Conservation (phyloP, 1,140 invertebrate species). For the Lanistes nyassanus region DNA sequence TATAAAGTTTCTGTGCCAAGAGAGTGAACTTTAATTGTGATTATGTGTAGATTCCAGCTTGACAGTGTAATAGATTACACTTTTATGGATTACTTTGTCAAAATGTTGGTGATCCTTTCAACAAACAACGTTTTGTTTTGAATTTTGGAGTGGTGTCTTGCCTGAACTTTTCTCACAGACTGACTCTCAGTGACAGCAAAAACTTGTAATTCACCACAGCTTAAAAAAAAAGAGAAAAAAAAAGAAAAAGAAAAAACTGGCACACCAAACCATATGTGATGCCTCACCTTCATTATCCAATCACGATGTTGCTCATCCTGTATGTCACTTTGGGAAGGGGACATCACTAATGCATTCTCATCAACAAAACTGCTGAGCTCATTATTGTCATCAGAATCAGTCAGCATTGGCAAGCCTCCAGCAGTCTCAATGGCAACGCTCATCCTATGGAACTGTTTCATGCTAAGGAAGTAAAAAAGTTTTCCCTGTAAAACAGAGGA, state of each 20-base stretch:
- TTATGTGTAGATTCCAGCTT: no score
- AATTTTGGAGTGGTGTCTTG: no score
- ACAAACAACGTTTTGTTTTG: no score
- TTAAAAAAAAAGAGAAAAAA: no score
- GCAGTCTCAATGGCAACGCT: slow-evolving; percentile 51
- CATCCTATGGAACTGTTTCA: slow-evolving; percentile 64
- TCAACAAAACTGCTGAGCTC: slow-evolving; percentile 35
- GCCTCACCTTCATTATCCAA: slow-evolving; percentile 6
- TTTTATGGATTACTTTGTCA: no score
- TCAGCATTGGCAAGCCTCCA: slow-evolving; percentile 52
- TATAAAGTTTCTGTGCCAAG: no score
- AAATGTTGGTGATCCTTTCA: no score
- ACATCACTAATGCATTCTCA: slow-evolving; percentile 50
- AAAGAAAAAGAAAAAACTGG: no score
- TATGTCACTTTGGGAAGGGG: slow-evolving; percentile 30
- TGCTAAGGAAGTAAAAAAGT: slow-evolving; percentile 73
- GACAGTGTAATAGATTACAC: no score
- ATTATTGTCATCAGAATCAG: slow-evolving; percentile 37
- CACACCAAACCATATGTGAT: no score
- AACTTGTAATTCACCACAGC: no score
- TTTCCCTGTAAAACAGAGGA: slow-evolving; percentile 72
- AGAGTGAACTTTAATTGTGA: no score
- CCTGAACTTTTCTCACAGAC: not conserved
- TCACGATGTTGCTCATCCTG: slow-evolving; percentile 5
- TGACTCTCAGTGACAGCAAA: not conserved